These are phyloP conservation scores for Scyliorhinus canicula DNA, from an alignment of 2,797 vertebrate species.

Conservation along the genomic window DNA sequence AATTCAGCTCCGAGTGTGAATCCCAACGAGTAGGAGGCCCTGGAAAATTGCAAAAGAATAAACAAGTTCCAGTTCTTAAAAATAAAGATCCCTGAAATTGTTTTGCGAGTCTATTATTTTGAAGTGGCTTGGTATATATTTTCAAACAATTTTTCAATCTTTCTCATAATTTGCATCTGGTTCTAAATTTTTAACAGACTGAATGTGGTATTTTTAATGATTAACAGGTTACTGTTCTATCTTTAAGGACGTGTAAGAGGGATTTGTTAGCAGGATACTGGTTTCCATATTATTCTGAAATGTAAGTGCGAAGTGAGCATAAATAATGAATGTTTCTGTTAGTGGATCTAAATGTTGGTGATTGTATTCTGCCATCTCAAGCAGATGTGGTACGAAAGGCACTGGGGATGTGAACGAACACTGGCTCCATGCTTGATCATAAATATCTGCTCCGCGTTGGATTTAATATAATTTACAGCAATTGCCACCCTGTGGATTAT, in stretches of 20 bases:
- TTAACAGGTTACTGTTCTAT: not conserved
- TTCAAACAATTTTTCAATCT: not conserved
- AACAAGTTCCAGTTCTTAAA: not conserved
- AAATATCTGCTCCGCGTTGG: not conserved
- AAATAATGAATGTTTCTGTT: not conserved
- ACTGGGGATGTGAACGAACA: not conserved
- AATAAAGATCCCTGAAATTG: not conserved
- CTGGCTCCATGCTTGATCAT: not conserved
- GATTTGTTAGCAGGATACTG: not conserved
- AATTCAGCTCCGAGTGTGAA: not conserved
- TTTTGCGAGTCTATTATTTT: not conserved
- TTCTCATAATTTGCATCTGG: not conserved
- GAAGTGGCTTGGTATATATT: not conserved
- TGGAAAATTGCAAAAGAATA: not conserved
- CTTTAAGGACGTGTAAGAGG: not conserved
- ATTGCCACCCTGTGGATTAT: not conserved
- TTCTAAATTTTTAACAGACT: not conserved
- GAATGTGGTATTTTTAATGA: constrained; percentile 5
- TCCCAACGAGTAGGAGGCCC: not conserved
- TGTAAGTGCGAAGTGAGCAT: not conserved
- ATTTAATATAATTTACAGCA: not conserved
- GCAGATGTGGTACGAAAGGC: not conserved
- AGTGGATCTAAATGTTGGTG: not conserved
- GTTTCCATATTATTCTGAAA: not conserved
- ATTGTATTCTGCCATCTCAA: not conserved